Base-by-base conservation (phyloP, 2,113 vertebrate species). In the Nansenia antarctica region DNA sequence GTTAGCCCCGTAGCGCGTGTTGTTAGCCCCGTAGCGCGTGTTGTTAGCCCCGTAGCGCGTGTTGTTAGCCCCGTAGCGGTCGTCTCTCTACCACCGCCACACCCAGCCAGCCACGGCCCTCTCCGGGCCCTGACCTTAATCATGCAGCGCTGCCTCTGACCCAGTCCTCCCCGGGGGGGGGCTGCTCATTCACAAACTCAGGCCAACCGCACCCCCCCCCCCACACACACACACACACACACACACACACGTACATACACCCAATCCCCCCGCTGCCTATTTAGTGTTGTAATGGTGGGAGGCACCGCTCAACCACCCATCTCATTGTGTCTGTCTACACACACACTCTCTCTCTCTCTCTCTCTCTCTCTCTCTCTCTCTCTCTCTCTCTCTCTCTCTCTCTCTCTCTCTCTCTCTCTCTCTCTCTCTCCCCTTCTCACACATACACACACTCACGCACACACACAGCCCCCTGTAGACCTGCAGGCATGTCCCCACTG, bases 101-200 rank as follows among this genome's bases (percentile, higher is more conserved):
- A 63, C 54, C 67, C 61, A 64, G 18, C 67, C 61, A 66, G 34
- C 9, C 82, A 57, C 82, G 74, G 80, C 70, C 74, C 67, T 78
- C 82, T 84, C 82, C 85, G 82, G 62, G 70, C 65, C 29, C 73
- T 90, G 88, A 90, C 90, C 88, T 88, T 90, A 87, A 92, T 93
- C 86, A 88, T 85, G 82, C 82, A 74, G 80, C 85, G 85, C 86
- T 86, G 90, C 90, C 87, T 87, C 78, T 83, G 85, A 84, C 79
- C 54, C 57, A 67, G 80, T 88, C 5, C 37, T 91, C 90, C 92
- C 91, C 52, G 64, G n/a, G 89, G 85, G 92, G 80, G 78, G 73
- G 45, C 74, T 78, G 62, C 87, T 87, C 87, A 86, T 88, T 89
- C 87, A 88, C 82, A 86, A 62, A 70, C 57, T 63, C 55, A 4